Conservation (phyloP, 1,140 invertebrate genomes). For the Babylonia areolata region DNA sequence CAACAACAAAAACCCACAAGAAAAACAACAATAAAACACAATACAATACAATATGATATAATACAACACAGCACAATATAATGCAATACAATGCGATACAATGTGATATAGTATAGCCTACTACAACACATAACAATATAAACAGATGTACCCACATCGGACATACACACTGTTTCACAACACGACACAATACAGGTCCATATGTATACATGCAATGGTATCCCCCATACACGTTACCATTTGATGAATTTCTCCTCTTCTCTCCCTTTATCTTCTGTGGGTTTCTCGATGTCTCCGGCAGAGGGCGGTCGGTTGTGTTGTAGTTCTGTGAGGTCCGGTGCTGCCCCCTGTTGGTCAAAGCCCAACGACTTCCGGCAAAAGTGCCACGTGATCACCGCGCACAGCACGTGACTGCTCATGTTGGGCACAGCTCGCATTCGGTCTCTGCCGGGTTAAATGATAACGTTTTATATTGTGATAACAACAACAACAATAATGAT, state of each 20-base stretch:
- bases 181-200: no score
- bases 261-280: neutral
- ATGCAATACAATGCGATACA: no score
- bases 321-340: neutral
- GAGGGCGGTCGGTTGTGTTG: neutral
- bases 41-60: no score
- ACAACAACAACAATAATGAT: neutral
- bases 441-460: neutral
- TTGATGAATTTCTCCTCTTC: neutral
- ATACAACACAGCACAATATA: no score
- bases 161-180: no score
- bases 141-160: no score
- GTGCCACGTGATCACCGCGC: slow-evolving; percentile 31
- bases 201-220: no score
- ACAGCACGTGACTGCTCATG: slow-evolving; percentile 18
- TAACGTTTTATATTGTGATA: neutral
- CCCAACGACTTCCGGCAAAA: neutral
- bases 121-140: no score
- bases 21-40: no score
- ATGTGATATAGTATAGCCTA: no score
- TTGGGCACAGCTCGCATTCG: slow-evolving; percentile 23
- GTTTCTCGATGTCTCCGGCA: neutral
- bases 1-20: no score
- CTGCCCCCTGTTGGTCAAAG: neutral
- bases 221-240: no score